Percentiles rank a stretch among this genome's conserved stretches.
phyloP scores from a whole-genome alignment of 2,113 vertebrate species.

The Erythrocercus mccallii region DNA sequence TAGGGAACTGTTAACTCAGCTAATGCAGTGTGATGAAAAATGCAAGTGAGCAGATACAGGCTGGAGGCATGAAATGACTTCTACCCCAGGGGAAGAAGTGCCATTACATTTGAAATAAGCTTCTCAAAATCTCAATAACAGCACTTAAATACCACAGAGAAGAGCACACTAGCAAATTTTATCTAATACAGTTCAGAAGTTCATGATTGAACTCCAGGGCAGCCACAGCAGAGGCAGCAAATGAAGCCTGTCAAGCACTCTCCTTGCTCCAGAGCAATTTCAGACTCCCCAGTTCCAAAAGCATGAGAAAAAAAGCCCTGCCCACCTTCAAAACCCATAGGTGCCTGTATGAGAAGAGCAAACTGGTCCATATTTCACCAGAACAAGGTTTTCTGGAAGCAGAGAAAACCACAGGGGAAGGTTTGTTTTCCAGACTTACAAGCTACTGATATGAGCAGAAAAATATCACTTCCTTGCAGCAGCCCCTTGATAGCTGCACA shows the following conservation, averaged over 20 bases:
- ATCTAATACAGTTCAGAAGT: background rate
- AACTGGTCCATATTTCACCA: background rate
- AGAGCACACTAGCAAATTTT: background rate
- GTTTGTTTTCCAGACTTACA: background rate
- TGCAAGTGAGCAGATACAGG: accelerated
- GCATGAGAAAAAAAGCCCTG: background rate
- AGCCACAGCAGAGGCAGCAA: background rate
- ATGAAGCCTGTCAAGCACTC: background rate
- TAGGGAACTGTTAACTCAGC: background rate
- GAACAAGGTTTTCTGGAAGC: background rate
- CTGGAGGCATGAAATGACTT: background rate
- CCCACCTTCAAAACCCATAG: background rate
- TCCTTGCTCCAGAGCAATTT: background rate
- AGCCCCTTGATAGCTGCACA: background rate
- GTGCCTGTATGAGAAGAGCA: background rate
- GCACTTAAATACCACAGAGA: background rate
- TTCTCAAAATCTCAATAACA: background rate
- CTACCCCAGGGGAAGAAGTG: background rate
- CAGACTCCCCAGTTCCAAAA: background rate
- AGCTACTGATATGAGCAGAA: background rate
- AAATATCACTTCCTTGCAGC: background rate
- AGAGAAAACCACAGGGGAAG: background rate
- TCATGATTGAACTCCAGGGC: background rate
- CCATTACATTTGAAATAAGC: background rate
- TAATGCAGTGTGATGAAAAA: background rate